These are phyloP conservation scores for Theodoxus fluviatilis DNA, from an alignment of 2,888 invertebrate genomes.

Conservation along the genomic window DNA sequence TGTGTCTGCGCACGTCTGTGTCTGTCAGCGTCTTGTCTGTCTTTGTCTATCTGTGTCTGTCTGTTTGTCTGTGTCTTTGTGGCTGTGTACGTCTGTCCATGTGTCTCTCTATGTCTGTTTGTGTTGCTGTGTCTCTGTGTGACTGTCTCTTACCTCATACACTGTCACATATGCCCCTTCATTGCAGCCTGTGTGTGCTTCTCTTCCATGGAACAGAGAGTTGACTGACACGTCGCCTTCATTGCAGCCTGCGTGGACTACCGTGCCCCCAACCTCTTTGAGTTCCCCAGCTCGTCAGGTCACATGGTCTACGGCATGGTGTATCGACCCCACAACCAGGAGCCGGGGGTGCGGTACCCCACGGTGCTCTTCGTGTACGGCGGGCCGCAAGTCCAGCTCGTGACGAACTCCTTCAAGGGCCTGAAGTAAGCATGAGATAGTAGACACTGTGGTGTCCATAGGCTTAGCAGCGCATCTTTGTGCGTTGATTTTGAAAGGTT, in stretches of 20 bases:
- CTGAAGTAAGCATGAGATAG: conserved; percentile 47
- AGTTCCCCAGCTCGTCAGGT: conserved; percentile 72
- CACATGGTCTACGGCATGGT: conserved; percentile 85
- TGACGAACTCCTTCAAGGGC: conserved; percentile 81
- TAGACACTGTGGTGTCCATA: too few relatives aligned
- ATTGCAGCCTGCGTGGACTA: conserved; percentile 59
- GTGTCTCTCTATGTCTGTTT: neutral
- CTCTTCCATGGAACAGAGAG: conserved; percentile 1
- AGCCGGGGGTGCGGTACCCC: conserved; percentile 78
- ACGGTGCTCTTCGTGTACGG: conserved; percentile 97
- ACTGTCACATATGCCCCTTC: too few relatives aligned
- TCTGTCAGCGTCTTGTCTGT: too few relatives aligned
- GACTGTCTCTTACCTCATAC: too few relatives aligned
- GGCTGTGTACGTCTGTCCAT: too few relatives aligned
- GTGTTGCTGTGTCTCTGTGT: neutral
- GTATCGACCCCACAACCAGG: conserved; percentile 74
- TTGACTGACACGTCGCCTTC: neutral
- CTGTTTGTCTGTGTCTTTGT: too few relatives aligned
- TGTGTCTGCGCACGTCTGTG: too few relatives aligned
- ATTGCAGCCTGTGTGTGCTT: too few relatives aligned
- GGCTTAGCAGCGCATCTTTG: too few relatives aligned
- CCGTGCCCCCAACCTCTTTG: conserved; percentile 78
- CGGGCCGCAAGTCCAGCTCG: conserved; percentile 97
- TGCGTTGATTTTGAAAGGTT: too few relatives aligned
- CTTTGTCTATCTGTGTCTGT: too few relatives aligned